These are phyloP conservation scores for Drosophila trapezifrons DNA, from an alignment of 1,140 invertebrate genomes.

Conservation along the genomic window DNA sequence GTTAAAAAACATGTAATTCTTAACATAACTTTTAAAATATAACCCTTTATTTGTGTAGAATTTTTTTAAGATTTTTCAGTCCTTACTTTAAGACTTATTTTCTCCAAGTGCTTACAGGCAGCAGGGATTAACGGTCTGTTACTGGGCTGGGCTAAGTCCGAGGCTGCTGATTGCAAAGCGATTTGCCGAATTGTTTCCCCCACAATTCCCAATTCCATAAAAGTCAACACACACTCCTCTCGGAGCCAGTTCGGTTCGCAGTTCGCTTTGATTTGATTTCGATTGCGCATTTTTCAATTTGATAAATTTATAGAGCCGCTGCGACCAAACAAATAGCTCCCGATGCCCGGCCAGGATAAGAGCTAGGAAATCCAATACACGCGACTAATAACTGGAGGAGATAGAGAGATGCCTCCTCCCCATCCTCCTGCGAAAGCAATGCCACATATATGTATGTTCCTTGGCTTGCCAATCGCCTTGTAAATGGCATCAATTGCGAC, in stretches of 20 bases:
- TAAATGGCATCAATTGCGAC: conserved; percentile 81
- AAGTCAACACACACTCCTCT: conserved; percentile 64
- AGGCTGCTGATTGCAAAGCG: conserved; percentile 66
- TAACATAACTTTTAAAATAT: too few species aligned
- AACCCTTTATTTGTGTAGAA: too few species aligned
- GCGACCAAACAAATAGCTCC: conserved; percentile 61
- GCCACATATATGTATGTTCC: conserved; percentile 15
- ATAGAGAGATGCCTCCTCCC: conserved; percentile 2
- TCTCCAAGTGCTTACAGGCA: conserved; percentile 17
- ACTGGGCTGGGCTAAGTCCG: conserved; percentile 46
- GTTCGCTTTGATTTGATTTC: conserved; percentile 76
- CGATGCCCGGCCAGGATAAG: conserved; percentile 56
- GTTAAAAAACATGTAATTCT: too few species aligned
- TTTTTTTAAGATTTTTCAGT: not conserved
- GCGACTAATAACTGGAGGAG: conserved; percentile 55
- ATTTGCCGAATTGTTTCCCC: conserved; percentile 70
- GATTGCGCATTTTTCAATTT: conserved; percentile 75
- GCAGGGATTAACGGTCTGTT: conserved; percentile 28
- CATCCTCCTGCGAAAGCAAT: conserved; percentile 21
- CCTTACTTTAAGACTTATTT: not conserved
- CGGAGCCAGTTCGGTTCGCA: conserved; percentile 20
- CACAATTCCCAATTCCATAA: conserved; percentile 67
- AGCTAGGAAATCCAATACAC: conserved; percentile 68
- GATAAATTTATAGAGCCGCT: conserved; percentile 74
- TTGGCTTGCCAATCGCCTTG: conserved; percentile 58